Percentiles rank a stretch among this genome's conserved stretches.
Evolutionary conservation across 2,888 invertebrate species (phyloP).

Genomic region (Arge pagana): DNA sequence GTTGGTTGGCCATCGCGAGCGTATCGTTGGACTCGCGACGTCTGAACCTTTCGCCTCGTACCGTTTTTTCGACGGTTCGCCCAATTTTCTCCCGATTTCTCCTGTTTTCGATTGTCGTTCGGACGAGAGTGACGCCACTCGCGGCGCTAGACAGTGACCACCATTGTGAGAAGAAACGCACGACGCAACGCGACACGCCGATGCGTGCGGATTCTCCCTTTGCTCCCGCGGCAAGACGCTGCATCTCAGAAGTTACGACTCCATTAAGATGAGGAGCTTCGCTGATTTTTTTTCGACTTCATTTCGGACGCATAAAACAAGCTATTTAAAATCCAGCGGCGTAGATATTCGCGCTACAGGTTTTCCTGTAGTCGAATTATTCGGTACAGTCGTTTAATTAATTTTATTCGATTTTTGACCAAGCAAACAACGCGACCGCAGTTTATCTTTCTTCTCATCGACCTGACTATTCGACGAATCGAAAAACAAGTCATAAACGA

Average conservation of each 20-base stretch:
- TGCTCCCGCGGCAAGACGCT: constrained; percentile 7
- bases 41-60: too few species aligned
- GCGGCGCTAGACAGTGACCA: constrained; percentile 35
- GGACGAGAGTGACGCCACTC: constrained; percentile 12
- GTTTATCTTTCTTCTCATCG: too few species aligned
- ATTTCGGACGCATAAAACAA: constrained; percentile 52
- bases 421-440: too few species aligned
- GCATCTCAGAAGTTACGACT: constrained; percentile 49
- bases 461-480: too few species aligned
- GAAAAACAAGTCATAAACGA: too few species aligned
- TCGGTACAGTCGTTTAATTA: too few species aligned
- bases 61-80: too few species aligned
- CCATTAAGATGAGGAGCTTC: constrained; percentile 50
- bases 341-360: constrained; percentile 34
- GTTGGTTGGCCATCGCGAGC: not conserved
- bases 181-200: not conserved
- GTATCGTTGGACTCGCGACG: not conserved
- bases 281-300: constrained; percentile 47
- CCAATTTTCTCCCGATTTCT: too few species aligned
- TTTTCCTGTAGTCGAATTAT: too few species aligned
- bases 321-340: constrained; percentile 51
- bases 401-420: too few species aligned
- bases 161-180: constrained; percentile 31
- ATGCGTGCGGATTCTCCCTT: not conserved
- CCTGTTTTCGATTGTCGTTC: constrained; percentile 9